Conservation (phyloP, 2,888 invertebrate genomes). For the Meta bourneti region DNA sequence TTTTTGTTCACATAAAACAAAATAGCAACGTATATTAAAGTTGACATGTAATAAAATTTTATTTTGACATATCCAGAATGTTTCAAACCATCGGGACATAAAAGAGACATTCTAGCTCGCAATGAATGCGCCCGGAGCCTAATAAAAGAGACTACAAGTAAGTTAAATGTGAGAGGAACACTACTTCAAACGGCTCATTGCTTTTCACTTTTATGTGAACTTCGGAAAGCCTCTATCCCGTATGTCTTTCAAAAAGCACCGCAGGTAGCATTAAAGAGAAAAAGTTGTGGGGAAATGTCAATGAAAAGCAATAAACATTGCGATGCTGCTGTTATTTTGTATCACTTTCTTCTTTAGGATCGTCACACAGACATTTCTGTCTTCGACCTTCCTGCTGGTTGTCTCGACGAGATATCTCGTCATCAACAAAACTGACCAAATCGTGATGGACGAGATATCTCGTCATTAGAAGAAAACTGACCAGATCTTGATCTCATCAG, state of each 20-base stretch:
- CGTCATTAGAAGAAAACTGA: too few species aligned
- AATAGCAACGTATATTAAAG: neutral
- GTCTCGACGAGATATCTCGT: too few species aligned
- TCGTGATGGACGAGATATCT: too few species aligned
- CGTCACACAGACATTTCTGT: neutral
- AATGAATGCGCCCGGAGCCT: neutral
- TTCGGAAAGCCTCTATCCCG: neutral
- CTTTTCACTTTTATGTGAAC: conserved; percentile 4
- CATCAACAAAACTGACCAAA: too few species aligned
- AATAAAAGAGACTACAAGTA: conserved; percentile 5
- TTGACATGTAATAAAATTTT: neutral
- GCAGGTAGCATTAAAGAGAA: neutral
- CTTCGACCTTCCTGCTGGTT: too few species aligned
- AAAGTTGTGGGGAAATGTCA: neutral
- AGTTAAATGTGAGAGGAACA: neutral
- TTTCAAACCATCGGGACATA: conserved; percentile 5
- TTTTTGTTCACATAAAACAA: neutral
- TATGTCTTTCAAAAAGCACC: neutral
- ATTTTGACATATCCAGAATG: neutral
- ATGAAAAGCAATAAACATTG: neutral
- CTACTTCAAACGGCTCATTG: conserved; percentile 13
- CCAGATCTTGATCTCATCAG: too few species aligned
- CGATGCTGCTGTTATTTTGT: neutral
- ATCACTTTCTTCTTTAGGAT: neutral
- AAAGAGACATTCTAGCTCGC: neutral